Conservation (phyloP, 2,888 invertebrate genomes). For the Meteorus colon region DNA sequence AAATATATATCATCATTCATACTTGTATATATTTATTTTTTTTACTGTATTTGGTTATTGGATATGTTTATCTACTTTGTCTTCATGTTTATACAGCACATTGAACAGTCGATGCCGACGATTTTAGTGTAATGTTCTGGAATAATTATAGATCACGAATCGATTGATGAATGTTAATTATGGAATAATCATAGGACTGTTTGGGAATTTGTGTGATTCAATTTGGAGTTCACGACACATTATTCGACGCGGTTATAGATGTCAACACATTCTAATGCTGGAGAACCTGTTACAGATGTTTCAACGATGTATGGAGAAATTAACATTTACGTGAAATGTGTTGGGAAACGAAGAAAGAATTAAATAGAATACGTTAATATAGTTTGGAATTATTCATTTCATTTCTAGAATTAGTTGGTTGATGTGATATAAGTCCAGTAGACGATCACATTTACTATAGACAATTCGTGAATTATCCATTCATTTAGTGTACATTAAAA, state of each 20-base stretch:
- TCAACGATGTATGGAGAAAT: slow-evolving; percentile 52
- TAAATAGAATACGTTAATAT: not conserved
- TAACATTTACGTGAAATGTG: slow-evolving; percentile 39
- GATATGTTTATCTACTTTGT: not conserved
- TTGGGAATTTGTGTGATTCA: slow-evolving; percentile 51
- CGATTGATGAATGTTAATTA: slow-evolving; percentile 61
- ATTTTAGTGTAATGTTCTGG: slow-evolving; percentile 29
- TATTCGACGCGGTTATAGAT: slow-evolving; percentile 59
- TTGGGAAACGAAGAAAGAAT: not conserved
- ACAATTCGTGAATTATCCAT: not conserved
- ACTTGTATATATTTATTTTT: not conserved
- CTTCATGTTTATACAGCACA: not conserved
- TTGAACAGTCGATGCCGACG: not conserved
- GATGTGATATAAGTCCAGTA: not conserved
- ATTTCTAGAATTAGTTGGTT: not conserved
- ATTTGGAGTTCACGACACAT: slow-evolving; percentile 45
- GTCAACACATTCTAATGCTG: slow-evolving; percentile 57
- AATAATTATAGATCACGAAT: slow-evolving; percentile 61
- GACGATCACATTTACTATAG: not conserved
- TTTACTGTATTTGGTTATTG: not conserved
- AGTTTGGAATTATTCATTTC: not conserved
- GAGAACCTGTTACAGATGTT: slow-evolving; percentile 53
- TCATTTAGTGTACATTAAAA: not conserved
- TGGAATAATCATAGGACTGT: slow-evolving; percentile 61
- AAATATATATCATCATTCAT: not conserved